Conservation (phyloP, 1,140 invertebrate species). For the Pseudomyrmex dendroicus region DNA sequence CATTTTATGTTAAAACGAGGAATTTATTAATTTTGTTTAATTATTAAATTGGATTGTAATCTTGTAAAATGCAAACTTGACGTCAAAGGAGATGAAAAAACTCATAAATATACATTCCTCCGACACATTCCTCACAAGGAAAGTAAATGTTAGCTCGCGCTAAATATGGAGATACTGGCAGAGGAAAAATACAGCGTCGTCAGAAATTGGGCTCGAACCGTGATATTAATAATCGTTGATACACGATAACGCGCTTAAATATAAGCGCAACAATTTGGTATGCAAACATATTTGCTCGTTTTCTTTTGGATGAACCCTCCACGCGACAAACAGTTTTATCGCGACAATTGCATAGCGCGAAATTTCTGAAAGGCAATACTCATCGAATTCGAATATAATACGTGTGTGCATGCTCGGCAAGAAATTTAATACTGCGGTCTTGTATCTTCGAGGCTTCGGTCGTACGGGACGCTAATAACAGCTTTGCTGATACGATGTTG, state of each 20-base stretch:
- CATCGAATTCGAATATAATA: slow-evolving; percentile 28
- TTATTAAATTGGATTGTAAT: too few relatives aligned
- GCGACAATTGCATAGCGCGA: slow-evolving; percentile 5
- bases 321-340: slow-evolving; percentile 40
- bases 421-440: slow-evolving; percentile 44
- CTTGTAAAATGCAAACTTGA: too few relatives aligned
- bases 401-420: slow-evolving; percentile 19
- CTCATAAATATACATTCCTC: too few relatives aligned
- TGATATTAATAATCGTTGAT: not conserved
- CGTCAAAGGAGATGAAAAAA: too few relatives aligned
- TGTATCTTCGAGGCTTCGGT: not conserved
- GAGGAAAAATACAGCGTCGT: too few relatives aligned
- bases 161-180: not conserved
- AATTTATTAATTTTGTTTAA: too few relatives aligned
- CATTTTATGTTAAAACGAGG: too few relatives aligned
- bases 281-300: slow-evolving; percentile 32
- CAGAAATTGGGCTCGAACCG: too few relatives aligned
- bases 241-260: slow-evolving; percentile 18
- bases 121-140: too few relatives aligned
- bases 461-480: slow-evolving; percentile 34
- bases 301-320: not conserved
- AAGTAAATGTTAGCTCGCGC: not conserved
- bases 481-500: slow-evolving; percentile 27
- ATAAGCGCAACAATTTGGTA: slow-evolving; percentile 26
- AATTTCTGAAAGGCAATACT: slow-evolving; percentile 13